Base-by-base conservation (phyloP, 2,888 invertebrate genomes). In the Drosophila percnosoma region DNA sequence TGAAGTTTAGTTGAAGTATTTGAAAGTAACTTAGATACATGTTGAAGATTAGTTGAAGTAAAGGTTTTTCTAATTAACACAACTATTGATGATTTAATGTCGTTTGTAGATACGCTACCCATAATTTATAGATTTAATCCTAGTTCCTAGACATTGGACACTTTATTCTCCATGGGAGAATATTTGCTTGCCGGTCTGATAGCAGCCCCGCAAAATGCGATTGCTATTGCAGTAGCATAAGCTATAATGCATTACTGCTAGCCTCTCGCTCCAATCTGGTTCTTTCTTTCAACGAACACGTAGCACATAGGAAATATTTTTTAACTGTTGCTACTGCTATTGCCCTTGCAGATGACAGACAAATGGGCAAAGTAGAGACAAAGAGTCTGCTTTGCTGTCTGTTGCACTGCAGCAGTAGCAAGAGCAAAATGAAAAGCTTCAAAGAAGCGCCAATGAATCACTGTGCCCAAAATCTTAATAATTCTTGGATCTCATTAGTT, bases 401-500 rank as follows among this genome's bases (percentile, higher is more conserved):
- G 3, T 3, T 21, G 42, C 11, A 11, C 3, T 21, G 18, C 38
- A 42, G 42, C 21, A 13, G 38, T 38, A 18, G 18, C 38, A 10
- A n/a, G 11, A 11, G 42, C 42, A 21, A 42, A 21, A 42, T 42
- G 11, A 13, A 21, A 21, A 21, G 0, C 21, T 13, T 2, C 7
- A 21, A 21, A 45, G 21, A 13, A 21, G 21, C 21, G 18, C 18
- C 34, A 31, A 27, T 10, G 15, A 29, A 59, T 18, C 11, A 7
- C 15, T 13, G 31, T 27, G 10, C 11, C 27, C 18, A 29, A 57
- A 33, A 8, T 57, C 18, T 21, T 6, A 38, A 53, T n/a, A 42
- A 21, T 55, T 51, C 31, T 51, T 29, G 7, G 48, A n/a, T 38
- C 24, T 36, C 24, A 36, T n/a, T 54, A 59, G 29, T 29, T 59